Conservation (phyloP, 2,113 vertebrate genomes). For the Dascyllus trimaculatus region DNA sequence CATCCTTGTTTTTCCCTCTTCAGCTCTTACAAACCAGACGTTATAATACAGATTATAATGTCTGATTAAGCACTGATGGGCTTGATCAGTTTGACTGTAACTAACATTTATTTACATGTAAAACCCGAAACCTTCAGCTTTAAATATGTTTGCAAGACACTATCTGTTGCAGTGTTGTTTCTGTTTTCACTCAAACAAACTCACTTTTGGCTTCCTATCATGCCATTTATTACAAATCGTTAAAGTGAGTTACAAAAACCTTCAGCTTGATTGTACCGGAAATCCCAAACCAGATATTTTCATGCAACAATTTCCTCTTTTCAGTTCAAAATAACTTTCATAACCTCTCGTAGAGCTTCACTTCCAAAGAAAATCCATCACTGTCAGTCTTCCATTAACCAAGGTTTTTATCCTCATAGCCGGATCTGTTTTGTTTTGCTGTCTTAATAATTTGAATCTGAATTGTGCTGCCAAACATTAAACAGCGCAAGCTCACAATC, state of each 20-base stretch:
- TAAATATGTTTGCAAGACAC: too few relatives aligned
- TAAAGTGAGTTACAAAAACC: neutral
- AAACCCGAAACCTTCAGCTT: too few relatives aligned
- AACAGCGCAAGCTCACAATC: neutral
- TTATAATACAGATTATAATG: too few relatives aligned
- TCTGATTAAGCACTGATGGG: too few relatives aligned
- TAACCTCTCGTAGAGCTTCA: neutral
- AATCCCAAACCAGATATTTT: conserved; percentile 7
- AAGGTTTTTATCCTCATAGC: neutral
- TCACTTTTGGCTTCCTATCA: neutral
- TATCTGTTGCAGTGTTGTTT: neutral
- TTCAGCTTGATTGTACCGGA: neutral
- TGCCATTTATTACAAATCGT: neutral
- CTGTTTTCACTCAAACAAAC: neutral
- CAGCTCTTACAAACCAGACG: too few relatives aligned
- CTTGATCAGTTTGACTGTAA: too few relatives aligned
- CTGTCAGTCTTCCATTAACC: neutral
- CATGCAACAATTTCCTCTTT: conserved; percentile 11
- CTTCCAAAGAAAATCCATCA: neutral
- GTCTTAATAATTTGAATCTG: neutral
- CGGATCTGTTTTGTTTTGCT: neutral
- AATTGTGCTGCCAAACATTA: neutral
- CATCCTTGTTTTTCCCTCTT: too few relatives aligned
- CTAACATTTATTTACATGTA: too few relatives aligned
- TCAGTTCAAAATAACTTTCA: neutral